Evolutionary conservation across 2,888 invertebrate species (phyloP).

Genomic region (Nemotelus nigrinus): DNA sequence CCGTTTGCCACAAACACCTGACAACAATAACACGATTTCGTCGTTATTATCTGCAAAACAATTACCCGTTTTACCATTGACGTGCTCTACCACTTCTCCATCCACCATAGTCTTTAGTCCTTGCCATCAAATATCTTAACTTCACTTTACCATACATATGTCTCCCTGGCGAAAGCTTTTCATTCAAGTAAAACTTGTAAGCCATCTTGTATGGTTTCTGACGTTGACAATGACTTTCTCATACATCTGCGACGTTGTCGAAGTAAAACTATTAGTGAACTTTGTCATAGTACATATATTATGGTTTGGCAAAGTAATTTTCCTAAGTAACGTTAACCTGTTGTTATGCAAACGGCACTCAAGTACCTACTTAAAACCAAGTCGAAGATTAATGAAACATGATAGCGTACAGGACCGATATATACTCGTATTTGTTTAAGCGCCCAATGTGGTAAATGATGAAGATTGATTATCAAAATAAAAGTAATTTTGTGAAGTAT

Average conservation of each 20-base stretch:
- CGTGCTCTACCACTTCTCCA: background rate
- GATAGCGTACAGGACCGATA: too few relatives aligned
- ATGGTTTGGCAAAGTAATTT: background rate
- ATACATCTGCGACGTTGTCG: background rate
- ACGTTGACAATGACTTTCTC: too few relatives aligned
- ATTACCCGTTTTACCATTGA: slow-evolving; percentile 11
- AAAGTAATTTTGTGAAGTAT: too few relatives aligned
- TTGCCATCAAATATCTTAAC: too few relatives aligned
- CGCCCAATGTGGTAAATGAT: too few relatives aligned
- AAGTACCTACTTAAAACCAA: background rate
- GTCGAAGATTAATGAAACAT: background rate
- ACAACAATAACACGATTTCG: slow-evolving; percentile 16
- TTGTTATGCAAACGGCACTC: background rate
- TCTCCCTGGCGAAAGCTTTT: too few relatives aligned
- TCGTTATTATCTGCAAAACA: slow-evolving; percentile 15
- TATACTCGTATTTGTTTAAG: too few relatives aligned
- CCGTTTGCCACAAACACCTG: background rate
- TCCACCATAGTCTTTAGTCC: background rate
- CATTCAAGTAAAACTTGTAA: too few relatives aligned
- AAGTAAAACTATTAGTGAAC: slow-evolving; percentile 8
- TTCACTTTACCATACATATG: too few relatives aligned
- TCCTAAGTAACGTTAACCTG: background rate
- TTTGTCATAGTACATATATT: background rate
- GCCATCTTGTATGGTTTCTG: too few relatives aligned
- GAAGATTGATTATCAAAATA: too few relatives aligned